Evolutionary conservation across 1,140 invertebrate genomes (phyloP), one percentile per base, ranked within the genome.

Genomic region (Halesus radiatus): DNA sequence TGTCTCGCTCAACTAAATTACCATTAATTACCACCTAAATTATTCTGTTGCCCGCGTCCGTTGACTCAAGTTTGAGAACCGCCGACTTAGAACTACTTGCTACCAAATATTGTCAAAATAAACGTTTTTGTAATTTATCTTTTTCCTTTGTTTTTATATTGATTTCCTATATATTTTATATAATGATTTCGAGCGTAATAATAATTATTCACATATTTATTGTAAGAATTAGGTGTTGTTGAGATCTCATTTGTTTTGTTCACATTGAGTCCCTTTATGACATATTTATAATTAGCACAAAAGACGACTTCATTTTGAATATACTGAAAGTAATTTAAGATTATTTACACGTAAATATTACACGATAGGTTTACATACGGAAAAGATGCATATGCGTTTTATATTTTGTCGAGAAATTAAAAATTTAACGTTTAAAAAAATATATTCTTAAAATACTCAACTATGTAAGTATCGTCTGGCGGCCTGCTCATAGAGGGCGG

Each of bases 61-160:
- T 7, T 45, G 18, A 22, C 7, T 37, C 32, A 37, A 37, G 32
- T 62, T 62, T 76, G 74, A 76, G 74, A 62, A 64, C 23, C 56
- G 74, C 56, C 58, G 74, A 76, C 54, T 75, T 78, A 78, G 76
- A 78, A 80, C 81, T 76, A 83, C 7, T 78, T 76, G 62, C 82
- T 83, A 83, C 82, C 82, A 83, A 83, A 83, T 83, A 83, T 80
- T 83, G 82, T 81, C 76, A 79, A 77, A 83, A 81, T 81, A 81
- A 83, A 81, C 58, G 50, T 82, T 80, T 80, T 80, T 83, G 81
- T 83, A 62, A 15, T 77, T 80, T 81, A 76, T 29, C 76, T 83
- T 80, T 82, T 60, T 80, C 79, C 81, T 80, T 68, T 79, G 79
- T 75, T 73, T 80, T 79, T 60, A 76, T 80, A 68, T 83, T 80